Evolutionary conservation across 2,888 invertebrate genomes (phyloP), one percentile per base, ranked within the genome.

Genomic region (Elgonia sp.): DNA sequence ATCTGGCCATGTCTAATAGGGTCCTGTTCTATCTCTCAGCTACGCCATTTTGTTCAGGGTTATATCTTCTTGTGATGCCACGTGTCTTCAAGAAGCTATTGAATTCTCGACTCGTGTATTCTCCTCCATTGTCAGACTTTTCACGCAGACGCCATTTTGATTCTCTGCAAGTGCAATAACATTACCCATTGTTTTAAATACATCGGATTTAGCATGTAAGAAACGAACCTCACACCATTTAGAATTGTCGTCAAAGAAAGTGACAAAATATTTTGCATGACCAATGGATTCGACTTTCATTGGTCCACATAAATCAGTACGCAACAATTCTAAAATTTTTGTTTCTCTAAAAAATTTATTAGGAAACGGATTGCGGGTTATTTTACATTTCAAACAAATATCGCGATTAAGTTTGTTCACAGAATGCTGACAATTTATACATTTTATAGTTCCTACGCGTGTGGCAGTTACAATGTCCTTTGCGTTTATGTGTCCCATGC

Each of bases 11-110:
- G 14, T 57, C 57, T 6, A 57, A 21, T 6, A 57, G 21, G 12
- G 57, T 57, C n/a, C 39, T 0, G 14, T 63, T 63, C n/a, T n/a
- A 5, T n/a, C 63, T 67, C 83, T 94, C 93, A 4, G 93, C 91
- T 0, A 89, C 67, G 1, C 92, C 93, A 88, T 93, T 94, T 65
- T 92, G 92, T 81, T 93, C 89, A 0, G 92, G 92, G 9, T 90
- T 92, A 50, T 92, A 86, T 88, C 72, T 9, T 20, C 20, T 39
- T 9, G 14, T 20, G 14, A 72, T 72, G 4, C 72, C 72, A 8
- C 16, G 55, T 0, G 10, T 37, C 20, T 20, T 55, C 20, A 72
- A 14, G 20, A 18, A 57, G 14, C 7, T 8, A 20, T 55, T 40
- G 16, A 72, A 72, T 18, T 72, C 57, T 40, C 40, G 0, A 12